Evolutionary conservation across 1,140 invertebrate genomes (phyloP).

Genomic region (Linepithema humile): DNA sequence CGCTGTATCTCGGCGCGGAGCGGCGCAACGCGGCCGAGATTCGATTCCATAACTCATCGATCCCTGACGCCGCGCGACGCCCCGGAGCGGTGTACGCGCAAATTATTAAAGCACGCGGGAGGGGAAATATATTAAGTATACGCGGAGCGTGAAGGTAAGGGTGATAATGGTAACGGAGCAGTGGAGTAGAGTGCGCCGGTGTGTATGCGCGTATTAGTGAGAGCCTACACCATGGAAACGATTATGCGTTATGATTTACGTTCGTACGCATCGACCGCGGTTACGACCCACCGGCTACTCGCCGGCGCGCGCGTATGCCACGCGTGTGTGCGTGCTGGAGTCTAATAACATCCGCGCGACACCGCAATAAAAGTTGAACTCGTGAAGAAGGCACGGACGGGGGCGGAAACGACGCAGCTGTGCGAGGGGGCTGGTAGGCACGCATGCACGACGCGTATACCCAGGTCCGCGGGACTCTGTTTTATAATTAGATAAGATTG

Average conservation of each 20-base stretch:
- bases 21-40: neutral
- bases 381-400: neutral
- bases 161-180: slow-evolving; percentile 45
- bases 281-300: slow-evolving; percentile 25
- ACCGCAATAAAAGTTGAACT: neutral
- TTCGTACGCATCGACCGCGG: slow-evolving; percentile 60
- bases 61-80: slow-evolving; percentile 16
- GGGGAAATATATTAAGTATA: slow-evolving; percentile 18
- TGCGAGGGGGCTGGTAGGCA: neutral
- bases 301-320: slow-evolving; percentile 60
- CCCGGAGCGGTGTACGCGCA: neutral
- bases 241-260: slow-evolving; percentile 78
- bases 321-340: slow-evolving; percentile 3
- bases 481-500: slow-evolving; percentile 54
- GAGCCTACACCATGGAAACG: slow-evolving; percentile 70
- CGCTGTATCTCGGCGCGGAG: neutral
- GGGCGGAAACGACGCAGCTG: neutral
- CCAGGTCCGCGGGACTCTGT: neutral
- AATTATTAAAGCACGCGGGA: slow-evolving; percentile 43
- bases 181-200: neutral
- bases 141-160: neutral
- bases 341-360: slow-evolving; percentile 27
- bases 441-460: neutral
- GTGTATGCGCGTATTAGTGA: slow-evolving; percentile 27
- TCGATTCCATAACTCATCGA: slow-evolving; percentile 57